Percentiles rank a stretch among this genome's conserved stretches.
phyloP scores from a whole-genome alignment of 2,797 vertebrate species.

The Halcyon smyrnensis region DNA sequence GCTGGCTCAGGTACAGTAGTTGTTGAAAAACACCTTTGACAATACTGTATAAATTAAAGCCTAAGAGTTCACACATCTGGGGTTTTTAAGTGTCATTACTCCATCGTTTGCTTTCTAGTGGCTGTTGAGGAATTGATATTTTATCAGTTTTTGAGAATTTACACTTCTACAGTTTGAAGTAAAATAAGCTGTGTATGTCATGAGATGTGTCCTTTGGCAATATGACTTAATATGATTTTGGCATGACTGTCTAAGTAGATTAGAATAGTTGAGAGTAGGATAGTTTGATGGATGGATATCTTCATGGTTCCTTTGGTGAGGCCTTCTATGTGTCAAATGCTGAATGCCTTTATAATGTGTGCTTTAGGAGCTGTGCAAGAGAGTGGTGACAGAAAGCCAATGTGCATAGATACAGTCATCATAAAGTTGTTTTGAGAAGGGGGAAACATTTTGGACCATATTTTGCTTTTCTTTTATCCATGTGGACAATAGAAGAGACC shows the following conservation, averaged over 20 bases:
- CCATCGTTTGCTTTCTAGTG: slow-evolving; percentile 33
- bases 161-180: neutral
- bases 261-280: neutral
- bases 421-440: neutral
- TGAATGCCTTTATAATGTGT: neutral
- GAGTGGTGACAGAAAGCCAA: neutral
- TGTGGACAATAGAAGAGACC: neutral
- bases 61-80: neutral
- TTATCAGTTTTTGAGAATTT: neutral
- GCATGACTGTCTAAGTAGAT: neutral
- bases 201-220: neutral
- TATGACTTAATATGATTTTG: neutral
- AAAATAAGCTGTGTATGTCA: neutral
- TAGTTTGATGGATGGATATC: neutral
- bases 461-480: neutral
- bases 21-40: neutral
- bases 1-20: neutral
- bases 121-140: neutral
- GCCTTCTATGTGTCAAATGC: neutral
- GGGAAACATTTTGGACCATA: neutral
- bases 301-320: neutral
- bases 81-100: neutral
- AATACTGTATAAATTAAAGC: neutral
- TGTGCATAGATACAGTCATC: neutral
- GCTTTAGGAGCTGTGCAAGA: neutral